phyloP scores from a whole-genome alignment of 2,113 vertebrate species.

The Bufo gargarizans region DNA sequence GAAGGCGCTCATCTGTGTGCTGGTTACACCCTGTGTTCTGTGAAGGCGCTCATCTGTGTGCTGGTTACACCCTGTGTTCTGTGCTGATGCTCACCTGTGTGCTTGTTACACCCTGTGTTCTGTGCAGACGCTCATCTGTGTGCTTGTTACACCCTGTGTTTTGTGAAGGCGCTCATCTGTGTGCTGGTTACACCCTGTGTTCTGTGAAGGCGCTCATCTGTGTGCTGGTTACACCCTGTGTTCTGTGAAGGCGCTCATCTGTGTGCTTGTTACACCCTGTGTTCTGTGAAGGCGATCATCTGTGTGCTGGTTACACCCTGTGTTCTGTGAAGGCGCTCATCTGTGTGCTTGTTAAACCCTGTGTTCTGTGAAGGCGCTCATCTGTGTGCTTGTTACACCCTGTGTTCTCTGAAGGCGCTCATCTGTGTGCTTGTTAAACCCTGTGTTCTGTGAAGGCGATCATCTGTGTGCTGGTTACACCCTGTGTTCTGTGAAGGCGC shows the following conservation, averaged over 20 bases:
- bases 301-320: background rate
- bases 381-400: background rate
- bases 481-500: no score
- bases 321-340: background rate
- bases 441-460: background rate
- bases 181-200: background rate
- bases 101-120: background rate
- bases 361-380: no score
- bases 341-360: background rate
- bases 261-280: no score
- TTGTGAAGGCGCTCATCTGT: background rate
- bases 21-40: background rate
- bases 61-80: background rate
- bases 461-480: no score
- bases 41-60: background rate
- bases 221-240: background rate
- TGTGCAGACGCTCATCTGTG: background rate
- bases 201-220: background rate
- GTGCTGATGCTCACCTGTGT: no score
- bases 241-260: background rate
- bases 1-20: background rate
- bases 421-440: background rate
- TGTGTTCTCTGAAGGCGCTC: background rate
- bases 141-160: background rate
- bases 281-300: no score